Conservation (phyloP, 2,797 vertebrate genomes). For the Intellagama lesueurii region DNA sequence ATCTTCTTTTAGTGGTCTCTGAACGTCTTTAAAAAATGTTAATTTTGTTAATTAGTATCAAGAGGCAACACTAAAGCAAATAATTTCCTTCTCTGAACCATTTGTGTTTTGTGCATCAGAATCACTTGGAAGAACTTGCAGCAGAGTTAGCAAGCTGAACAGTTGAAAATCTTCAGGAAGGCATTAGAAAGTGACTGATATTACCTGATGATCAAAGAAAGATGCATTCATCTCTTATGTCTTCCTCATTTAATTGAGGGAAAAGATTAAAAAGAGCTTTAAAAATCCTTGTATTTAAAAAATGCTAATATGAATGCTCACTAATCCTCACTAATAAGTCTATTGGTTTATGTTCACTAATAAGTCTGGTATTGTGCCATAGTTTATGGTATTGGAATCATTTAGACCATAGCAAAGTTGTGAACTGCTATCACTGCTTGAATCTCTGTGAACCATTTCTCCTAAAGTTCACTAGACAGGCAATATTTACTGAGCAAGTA, state of each 20-base stretch:
- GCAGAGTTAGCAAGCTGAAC: slow-evolving; percentile 17
- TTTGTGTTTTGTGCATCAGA: slow-evolving; percentile 42
- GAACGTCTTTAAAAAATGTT: slow-evolving; percentile 21
- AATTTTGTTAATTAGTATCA: slow-evolving; percentile 20
- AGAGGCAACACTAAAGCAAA: slow-evolving; percentile 40
- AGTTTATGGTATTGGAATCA: no score
- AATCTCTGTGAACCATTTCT: no score
- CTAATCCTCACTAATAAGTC: no score
- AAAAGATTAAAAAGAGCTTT: slow-evolving; percentile 1
- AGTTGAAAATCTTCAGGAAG: neutral
- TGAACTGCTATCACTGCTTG: no score
- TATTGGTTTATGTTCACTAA: no score
- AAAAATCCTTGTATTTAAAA: neutral
- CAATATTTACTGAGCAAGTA: no score
- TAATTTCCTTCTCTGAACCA: slow-evolving; percentile 28
- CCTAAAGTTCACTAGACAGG: no score
- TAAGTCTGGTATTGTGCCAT: no score
- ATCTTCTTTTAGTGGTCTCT: slow-evolving; percentile 21
- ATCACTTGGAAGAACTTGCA: slow-evolving; percentile 29
- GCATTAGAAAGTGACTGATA: neutral
- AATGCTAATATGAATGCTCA: no score
- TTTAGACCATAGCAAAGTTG: no score
- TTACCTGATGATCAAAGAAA: slow-evolving; percentile 1
- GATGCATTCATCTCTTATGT: neutral
- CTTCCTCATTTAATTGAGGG: slow-evolving; percentile 6